Conservation (phyloP, 2,113 vertebrate species). For the Carlito syrichta region DNA sequence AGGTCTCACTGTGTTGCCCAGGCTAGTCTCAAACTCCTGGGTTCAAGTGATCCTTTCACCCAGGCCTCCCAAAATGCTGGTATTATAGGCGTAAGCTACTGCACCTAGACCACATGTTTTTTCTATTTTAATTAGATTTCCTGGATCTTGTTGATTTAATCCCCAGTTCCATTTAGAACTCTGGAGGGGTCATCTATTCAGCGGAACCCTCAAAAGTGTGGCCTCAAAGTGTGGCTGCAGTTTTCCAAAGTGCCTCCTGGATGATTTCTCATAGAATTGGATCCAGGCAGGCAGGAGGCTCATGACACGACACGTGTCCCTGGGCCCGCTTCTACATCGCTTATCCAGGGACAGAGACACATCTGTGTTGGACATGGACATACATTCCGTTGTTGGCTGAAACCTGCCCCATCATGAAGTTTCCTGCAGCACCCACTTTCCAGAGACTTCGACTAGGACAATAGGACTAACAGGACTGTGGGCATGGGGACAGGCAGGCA, state of each 20-base stretch:
- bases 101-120: no score
- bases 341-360: not conserved
- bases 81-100: no score
- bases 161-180: not conserved
- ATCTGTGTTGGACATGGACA: not conserved
- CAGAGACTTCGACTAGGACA: not conserved
- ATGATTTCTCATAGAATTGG: not conserved
- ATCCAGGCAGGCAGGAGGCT: not conserved
- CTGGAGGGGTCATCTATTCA: not conserved
- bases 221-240: not conserved
- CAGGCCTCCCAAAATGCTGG: no score
- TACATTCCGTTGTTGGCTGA: not conserved
- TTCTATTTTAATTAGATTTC: not conserved
- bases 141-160: not conserved
- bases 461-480: no score
- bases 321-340: not conserved
- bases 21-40: no score
- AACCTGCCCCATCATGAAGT: fast-evolving
- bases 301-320: not conserved
- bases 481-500: fast-evolving
- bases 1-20: no score
- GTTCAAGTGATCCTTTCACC: no score
- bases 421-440: not conserved
- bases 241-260: not conserved
- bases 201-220: not conserved